Evolutionary conservation across 2,797 vertebrate species (phyloP).

Genomic region (Phoeniculus purpureus): DNA sequence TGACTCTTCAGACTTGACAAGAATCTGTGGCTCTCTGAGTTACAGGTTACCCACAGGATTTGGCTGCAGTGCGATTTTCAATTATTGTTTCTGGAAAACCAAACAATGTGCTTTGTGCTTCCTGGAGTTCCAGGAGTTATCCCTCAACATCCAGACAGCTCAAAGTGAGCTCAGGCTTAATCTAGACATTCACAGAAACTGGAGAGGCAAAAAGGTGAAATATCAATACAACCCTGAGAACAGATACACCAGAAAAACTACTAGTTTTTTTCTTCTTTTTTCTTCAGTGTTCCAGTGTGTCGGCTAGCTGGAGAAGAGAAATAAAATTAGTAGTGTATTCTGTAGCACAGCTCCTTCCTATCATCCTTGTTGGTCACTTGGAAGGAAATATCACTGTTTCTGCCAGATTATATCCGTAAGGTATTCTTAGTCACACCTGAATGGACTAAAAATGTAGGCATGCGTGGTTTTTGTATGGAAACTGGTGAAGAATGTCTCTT

Average conservation of each 20-base stretch:
- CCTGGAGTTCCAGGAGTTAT: neutral
- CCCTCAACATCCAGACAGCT: neutral
- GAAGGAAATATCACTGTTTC: neutral
- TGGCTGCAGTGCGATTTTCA: neutral
- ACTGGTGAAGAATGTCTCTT: neutral
- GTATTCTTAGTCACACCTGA: neutral
- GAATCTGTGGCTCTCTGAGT: neutral
- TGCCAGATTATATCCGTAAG: neutral
- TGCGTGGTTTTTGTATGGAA: neutral
- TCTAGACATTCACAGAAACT: neutral
- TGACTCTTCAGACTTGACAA: neutral
- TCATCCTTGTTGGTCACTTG: neutral
- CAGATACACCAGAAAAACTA: neutral
- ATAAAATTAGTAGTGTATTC: neutral
- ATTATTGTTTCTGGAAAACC: neutral
- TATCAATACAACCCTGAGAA: neutral
- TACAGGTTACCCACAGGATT: neutral
- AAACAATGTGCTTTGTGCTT: neutral
- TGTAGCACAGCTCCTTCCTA: neutral
- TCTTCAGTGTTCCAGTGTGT: neutral
- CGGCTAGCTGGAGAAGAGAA: neutral
- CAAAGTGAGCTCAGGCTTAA: neutral
- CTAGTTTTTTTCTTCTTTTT: rapidly evolving
- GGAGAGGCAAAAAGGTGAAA: neutral
- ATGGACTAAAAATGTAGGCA: neutral